Evolutionary conservation across 2,888 invertebrate genomes (phyloP).

Genomic region (Phorcus lineatus): DNA sequence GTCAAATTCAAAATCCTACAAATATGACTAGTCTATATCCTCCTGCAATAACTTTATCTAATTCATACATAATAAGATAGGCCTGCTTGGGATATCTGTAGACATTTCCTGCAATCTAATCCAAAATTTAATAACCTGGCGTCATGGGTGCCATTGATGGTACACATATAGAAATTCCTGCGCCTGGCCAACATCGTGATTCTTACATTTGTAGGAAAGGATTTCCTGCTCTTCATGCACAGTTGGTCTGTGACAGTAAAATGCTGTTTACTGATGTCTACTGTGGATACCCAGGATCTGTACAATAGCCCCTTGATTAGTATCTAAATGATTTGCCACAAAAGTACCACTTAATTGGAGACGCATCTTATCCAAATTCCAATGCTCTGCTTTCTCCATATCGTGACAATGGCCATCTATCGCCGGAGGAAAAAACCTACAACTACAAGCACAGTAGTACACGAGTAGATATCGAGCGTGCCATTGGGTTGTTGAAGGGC

Average conservation of each 20-base stretch:
- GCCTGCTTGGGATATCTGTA: too few species aligned
- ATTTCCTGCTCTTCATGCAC: not conserved
- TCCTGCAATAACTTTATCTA: too few species aligned
- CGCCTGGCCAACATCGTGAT: conserved; percentile 26
- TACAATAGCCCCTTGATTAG: conserved; percentile 5
- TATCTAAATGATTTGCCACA: not conserved
- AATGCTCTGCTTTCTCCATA: conserved; percentile 33
- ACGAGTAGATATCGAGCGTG: conserved; percentile 28
- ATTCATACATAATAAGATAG: too few species aligned
- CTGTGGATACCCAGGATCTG: conserved; percentile 21
- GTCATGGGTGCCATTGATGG: conserved; percentile 36
- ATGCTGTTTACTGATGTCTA: conserved; percentile 4
- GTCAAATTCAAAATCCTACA: too few species aligned
- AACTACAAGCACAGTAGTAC: conserved; percentile 22
- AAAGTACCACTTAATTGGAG: conserved; percentile 33
- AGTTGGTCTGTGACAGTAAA: not conserved
- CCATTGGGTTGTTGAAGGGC: conserved; percentile 35
- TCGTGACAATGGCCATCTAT: conserved; percentile 31
- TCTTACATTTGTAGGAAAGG: conserved; percentile 30
- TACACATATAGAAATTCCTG: conserved; percentile 35
- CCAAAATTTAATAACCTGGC: too few species aligned
- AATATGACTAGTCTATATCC: too few species aligned
- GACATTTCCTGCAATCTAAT: too few species aligned
- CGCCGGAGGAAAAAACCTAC: conserved; percentile 18
- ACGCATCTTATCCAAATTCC: conserved; percentile 30